phyloP scores from a whole-genome alignment of 2,113 vertebrate species.

The Macrotus californicus region DNA sequence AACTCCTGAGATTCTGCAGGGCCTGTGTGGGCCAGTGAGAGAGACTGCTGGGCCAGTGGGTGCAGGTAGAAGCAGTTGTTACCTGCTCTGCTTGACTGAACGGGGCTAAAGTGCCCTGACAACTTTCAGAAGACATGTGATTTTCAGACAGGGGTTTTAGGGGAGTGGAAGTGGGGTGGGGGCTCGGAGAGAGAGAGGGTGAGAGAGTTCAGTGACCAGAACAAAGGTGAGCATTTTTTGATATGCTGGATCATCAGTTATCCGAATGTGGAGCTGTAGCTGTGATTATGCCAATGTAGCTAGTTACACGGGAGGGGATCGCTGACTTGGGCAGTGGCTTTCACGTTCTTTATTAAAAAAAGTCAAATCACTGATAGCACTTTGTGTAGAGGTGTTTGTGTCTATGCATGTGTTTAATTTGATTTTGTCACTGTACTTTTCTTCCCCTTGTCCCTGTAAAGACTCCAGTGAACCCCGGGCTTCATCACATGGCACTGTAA shows the following conservation, averaged over 20 bases:
- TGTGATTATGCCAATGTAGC: neutral
- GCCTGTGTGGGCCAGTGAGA: rapidly evolving
- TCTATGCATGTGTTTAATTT: neutral
- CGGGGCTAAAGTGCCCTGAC: neutral
- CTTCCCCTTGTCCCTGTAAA: rapidly evolving
- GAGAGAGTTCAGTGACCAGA: neutral
- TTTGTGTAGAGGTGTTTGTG: neutral
- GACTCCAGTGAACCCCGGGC: neutral
- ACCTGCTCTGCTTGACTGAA: neutral
- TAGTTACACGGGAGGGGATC: neutral
- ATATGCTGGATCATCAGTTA: neutral
- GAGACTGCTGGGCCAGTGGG: neutral
- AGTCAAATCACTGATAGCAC: neutral
- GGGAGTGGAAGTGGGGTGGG: no score
- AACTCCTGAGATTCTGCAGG: neutral
- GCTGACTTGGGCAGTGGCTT: neutral
- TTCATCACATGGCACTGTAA: neutral
- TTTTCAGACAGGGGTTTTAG: neutral
- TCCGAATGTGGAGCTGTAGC: neutral
- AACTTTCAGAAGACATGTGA: neutral
- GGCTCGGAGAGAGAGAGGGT: rapidly evolving
- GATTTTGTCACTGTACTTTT: neutral
- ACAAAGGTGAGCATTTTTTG: neutral
- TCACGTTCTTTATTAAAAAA: neutral
- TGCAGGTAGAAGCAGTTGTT: neutral